Evolutionary conservation across 2,797 vertebrate species (phyloP).

Genomic region (Poeciliopsis turneri): DNA sequence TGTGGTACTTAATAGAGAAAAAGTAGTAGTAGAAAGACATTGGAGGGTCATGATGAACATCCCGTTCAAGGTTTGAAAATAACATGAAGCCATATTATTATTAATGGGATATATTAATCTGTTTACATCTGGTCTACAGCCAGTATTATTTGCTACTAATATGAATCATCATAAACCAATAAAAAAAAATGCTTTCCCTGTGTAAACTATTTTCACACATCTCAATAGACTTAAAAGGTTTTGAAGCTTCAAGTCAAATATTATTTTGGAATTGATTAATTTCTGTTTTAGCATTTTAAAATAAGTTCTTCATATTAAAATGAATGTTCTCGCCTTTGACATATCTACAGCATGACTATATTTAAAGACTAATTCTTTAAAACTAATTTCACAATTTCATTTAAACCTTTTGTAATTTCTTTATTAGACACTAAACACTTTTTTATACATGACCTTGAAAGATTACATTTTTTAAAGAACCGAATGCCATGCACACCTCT

Average conservation of each 20-base stretch:
- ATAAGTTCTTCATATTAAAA: background rate
- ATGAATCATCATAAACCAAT: background rate
- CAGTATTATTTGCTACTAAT: background rate
- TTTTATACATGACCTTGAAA: background rate
- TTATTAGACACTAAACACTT: background rate
- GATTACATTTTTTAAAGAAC: background rate
- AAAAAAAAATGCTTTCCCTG: background rate
- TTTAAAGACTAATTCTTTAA: background rate
- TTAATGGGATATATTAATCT: background rate
- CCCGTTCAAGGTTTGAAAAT: background rate
- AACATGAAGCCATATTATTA: conserved; percentile 12
- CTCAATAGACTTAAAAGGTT: background rate
- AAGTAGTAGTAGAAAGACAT: background rate
- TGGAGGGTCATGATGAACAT: conserved; percentile 2
- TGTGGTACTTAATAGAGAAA: conserved; percentile 2
- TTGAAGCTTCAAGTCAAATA: background rate
- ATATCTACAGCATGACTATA: background rate
- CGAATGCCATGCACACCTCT: background rate
- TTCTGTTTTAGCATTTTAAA: background rate
- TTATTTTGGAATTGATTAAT: background rate
- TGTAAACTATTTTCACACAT: background rate
- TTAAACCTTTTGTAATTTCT: background rate
- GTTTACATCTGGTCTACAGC: conserved; percentile 4
- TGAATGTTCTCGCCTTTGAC: background rate
- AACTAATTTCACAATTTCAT: background rate